Evolutionary conservation across 2,888 invertebrate genomes (phyloP), one percentile per base, ranked within the genome.

Genomic region (Trisateles emortualis): DNA sequence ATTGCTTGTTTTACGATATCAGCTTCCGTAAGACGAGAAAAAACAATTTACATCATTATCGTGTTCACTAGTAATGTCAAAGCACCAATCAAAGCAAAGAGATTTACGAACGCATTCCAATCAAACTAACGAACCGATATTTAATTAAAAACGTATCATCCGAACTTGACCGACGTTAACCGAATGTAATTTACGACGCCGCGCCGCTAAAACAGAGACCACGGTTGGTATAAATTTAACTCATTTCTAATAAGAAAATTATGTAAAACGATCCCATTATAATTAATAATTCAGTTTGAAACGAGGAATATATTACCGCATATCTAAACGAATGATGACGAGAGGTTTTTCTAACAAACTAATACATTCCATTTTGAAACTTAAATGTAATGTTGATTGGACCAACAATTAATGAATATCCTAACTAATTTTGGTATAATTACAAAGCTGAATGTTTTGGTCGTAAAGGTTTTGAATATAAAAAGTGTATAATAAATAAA

Each of bases 221-320:
- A 69, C 70, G 53, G 52, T 72, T 78, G 63, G 76, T 74, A 80
- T 86, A 90, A 89, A 86, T 86, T 90, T 85, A 87, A 88, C 81
- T 87, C 78, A 82, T 84, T 81, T 81, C 79, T 88, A 88, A 90
- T 90, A 88, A 87, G 87, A 86, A 87, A 90, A 90, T 91, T 91
- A 91, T 90, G 91, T 89, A 87, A 90, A 90, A 83, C 71, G 75
- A 74, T 65, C 76, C 81, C 81, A 85, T 91, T 88, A 83, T 85
- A 89, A 91, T 90, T 89, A 90, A 88, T 90, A 89, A 90, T 90
- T 88, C 76, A 76, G 84, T 72, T 79, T 72, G 71, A 74, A 86
- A 81, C 74, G 78, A 81, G 82, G 78, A 78, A 81, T 76, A 78
- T 68, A 78, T 81, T 84, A 81, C 74, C 68, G 59, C 45, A 59